These are phyloP conservation scores for Tetragonisca angustula DNA, from an alignment of 2,888 invertebrate genomes.

Conservation along the genomic window DNA sequence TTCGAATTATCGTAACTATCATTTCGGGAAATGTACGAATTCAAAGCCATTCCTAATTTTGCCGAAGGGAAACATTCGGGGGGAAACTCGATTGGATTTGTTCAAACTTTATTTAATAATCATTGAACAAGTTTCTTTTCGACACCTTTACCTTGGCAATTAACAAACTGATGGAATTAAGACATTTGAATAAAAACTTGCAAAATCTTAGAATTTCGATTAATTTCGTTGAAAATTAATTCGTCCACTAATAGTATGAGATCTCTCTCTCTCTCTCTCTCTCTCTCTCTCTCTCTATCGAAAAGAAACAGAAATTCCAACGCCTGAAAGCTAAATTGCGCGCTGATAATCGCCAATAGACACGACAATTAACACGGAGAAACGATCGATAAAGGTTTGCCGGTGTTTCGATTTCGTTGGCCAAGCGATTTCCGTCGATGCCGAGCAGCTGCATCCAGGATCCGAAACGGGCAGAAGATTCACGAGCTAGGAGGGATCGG, in stretches of 20 bases:
- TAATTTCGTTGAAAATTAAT: background rate
- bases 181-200: too few relatives aligned
- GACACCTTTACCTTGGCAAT: too few relatives aligned
- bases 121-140: too few relatives aligned
- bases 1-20: too few relatives aligned
- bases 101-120: too few relatives aligned
- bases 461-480: conserved; percentile 17
- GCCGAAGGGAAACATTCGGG: too few relatives aligned
- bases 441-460: conserved; percentile 14
- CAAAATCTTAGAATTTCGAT: background rate
- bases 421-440: conserved; percentile 35
- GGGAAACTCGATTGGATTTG: too few relatives aligned
- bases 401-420: conserved; percentile 35
- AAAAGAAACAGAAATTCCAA: background rate
- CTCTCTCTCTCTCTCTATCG: too few relatives aligned
- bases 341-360: background rate
- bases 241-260: background rate
- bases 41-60: too few relatives aligned
- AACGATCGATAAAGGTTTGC: conserved; percentile 40
- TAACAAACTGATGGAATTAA: too few relatives aligned
- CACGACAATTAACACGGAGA: conserved; percentile 8
- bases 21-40: too few relatives aligned
- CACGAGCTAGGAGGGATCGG: conserved; percentile 45
- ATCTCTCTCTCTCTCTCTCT: background rate
- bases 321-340: background rate